Evolutionary conservation across 1,140 invertebrate species (phyloP).

Genomic region (Bombus breviceps): DNA sequence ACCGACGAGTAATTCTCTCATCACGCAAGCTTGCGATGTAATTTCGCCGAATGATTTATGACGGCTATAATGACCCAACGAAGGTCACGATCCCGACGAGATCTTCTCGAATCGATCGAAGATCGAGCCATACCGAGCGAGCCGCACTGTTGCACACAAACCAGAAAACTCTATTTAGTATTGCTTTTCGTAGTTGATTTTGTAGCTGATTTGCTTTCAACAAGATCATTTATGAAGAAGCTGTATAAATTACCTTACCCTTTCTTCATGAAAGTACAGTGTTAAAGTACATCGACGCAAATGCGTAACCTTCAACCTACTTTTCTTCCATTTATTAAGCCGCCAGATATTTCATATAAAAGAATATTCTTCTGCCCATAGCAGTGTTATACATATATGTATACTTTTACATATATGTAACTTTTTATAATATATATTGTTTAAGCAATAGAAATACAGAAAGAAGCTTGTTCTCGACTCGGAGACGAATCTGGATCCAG

Average conservation of each 20-base stretch:
- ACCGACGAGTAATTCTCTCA: conserved; percentile 70
- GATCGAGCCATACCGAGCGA: conserved; percentile 30
- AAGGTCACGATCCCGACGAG: conserved; percentile 70
- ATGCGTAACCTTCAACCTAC: background rate
- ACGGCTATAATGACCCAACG: conserved; percentile 67
- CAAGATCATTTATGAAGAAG: conserved; percentile 16
- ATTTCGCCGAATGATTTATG: conserved; percentile 72
- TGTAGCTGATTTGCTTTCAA: conserved; percentile 2
- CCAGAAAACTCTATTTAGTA: conserved; percentile 38
- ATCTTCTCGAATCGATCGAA: conserved; percentile 68
- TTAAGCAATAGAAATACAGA: background rate
- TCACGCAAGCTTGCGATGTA: conserved; percentile 69
- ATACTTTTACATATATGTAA: no score
- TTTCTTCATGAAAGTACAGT: background rate
- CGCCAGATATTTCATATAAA: background rate
- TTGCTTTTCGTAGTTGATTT: conserved; percentile 12
- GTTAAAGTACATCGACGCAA: background rate
- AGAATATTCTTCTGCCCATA: background rate
- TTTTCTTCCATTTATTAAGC: background rate
- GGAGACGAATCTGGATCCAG: conserved; percentile 5
- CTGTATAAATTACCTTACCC: conserved; percentile 21
- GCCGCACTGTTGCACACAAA: background rate
- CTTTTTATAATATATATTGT: background rate
- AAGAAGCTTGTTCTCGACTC: background rate
- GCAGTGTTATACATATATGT: background rate